Conservation (phyloP, 1,140 invertebrate species). For the Pogonomyrmex barbatus region DNA sequence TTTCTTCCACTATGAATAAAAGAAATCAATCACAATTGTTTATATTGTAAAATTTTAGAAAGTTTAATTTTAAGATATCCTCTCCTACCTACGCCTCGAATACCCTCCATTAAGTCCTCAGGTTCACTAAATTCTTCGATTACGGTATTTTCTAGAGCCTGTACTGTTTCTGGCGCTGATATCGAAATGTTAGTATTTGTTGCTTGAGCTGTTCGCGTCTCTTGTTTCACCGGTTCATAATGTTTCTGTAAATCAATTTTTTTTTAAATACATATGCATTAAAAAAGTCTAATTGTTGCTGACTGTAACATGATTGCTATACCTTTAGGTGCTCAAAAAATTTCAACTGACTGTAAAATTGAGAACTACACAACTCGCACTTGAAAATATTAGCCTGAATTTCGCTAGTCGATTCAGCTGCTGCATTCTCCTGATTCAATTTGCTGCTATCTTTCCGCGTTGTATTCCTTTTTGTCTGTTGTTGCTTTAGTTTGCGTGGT, state of each 20-base stretch:
- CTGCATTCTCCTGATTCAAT: constrained; percentile 60
- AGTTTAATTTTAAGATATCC: constrained; percentile 3
- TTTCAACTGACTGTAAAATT: constrained; percentile 89
- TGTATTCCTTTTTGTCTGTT: constrained; percentile 79
- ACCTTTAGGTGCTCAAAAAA: constrained; percentile 93
- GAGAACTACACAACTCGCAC: constrained; percentile 90
- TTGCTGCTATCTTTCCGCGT: constrained; percentile 74
- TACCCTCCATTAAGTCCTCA: constrained; percentile 94
- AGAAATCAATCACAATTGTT: not conserved
- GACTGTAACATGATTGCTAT: constrained; percentile 3
- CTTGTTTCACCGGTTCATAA: constrained; percentile 89
- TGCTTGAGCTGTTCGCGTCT: constrained; percentile 82
- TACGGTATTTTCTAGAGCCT: constrained; percentile 79
- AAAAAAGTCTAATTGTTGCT: not conserved
- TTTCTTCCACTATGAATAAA: constrained; percentile 82
- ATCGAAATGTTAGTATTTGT: constrained; percentile 81
- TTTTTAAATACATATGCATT: constrained; percentile 1
- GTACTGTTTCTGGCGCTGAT: constrained; percentile 76
- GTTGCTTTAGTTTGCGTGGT: constrained; percentile 86
- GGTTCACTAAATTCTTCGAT: constrained; percentile 92
- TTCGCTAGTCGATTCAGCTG: constrained; percentile 38
- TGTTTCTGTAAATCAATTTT: constrained; percentile 85
- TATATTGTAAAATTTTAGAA: not conserved
- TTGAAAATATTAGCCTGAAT: constrained; percentile 83
- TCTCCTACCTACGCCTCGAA: constrained; percentile 88